Conservation (phyloP, 2,113 vertebrate species). For the Mus musculus region GRCm39 chr16:91731001-91731500, state of each 20-base stretch:
- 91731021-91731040: too few relatives aligned
- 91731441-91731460: too few relatives aligned
- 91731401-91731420: not conserved
- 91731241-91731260: not conserved
- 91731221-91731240: not conserved
- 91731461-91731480: too few relatives aligned
- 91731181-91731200: not conserved
- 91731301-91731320: not conserved
- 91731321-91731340: not conserved
- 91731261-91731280: rapidly evolving
- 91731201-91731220: not conserved
- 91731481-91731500: too few relatives aligned
- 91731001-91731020: not conserved
- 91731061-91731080: too few relatives aligned
- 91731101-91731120: too few relatives aligned
- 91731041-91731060: too few relatives aligned
- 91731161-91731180: too few relatives aligned
- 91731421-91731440: not conserved
- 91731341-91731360: not conserved
- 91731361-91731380: not conserved
- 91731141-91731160: too few relatives aligned
- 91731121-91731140: too few relatives aligned
- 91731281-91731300: not conserved
- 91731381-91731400: not conserved
- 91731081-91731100: too few relatives aligned